Evolutionary conservation across 2,113 vertebrate species (phyloP).

Genomic region (Lepus americanus): DNA sequence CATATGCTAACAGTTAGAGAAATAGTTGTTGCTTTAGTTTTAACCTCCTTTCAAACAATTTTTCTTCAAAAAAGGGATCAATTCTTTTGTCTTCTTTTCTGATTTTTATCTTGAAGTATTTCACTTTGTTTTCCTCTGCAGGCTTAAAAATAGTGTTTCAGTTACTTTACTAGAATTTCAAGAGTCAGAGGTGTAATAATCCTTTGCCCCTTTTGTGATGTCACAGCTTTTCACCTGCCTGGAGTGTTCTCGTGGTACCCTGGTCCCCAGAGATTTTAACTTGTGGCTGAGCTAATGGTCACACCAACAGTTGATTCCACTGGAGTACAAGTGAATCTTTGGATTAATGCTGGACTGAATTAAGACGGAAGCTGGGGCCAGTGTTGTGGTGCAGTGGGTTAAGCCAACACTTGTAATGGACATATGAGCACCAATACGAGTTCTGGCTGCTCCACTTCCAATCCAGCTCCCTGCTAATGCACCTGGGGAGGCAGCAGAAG

Average conservation of each 20-base stretch:
- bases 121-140: constrained; percentile 52
- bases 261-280: background rate
- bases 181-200: background rate
- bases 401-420: too few species aligned
- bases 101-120: constrained; percentile 59
- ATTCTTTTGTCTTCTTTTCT: constrained; percentile 51
- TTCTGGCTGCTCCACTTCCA: too few species aligned
- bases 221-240: background rate
- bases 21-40: too few species aligned
- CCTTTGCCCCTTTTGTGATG: background rate
- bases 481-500: too few species aligned
- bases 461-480: too few species aligned
- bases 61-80: constrained; percentile 1
- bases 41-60: background rate
- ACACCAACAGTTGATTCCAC: background rate
- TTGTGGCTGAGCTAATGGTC: background rate
- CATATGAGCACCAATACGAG: too few species aligned
- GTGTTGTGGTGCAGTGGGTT: too few species aligned
- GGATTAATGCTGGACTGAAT: too few species aligned
- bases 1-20: too few species aligned
- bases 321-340: background rate
- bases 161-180: background rate
- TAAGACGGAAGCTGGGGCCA: too few species aligned
- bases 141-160: constrained; percentile 38
- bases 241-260: background rate